Evolutionary conservation across 2,797 vertebrate genomes (phyloP), one percentile per base, ranked within the genome.

Genomic region (Harpagifer antarcticus): DNA sequence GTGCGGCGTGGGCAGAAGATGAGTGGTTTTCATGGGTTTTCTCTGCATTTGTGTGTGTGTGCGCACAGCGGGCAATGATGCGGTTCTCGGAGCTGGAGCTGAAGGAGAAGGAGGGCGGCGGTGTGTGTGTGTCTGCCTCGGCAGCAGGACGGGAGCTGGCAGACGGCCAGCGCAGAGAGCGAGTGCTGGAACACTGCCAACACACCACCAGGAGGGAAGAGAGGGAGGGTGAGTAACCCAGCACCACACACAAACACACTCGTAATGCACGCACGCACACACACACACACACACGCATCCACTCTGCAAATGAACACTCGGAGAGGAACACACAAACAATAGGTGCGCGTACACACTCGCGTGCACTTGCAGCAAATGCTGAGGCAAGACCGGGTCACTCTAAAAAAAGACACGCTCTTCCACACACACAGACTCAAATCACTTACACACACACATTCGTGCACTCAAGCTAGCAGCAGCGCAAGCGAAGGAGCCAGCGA

Each of bases 31-130:
- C 92, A 94, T 91, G 90, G 89, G 81, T 79, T 89, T 83, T 88
- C 78, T 93, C 71, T 92, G 86, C 87, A 68, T 91, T 75, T 90
- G 87, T 86, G 78, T 94, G 72, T 92, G 93, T 86, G 91, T 95
- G 94, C 93, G 95, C 95, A 86, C 96, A 99, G 98, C 97, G 98
- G 95, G 98, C 98, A 91, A 99, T 99, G 98, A 98, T 99, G 96
- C 98, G 98, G 93, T 99, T 99, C 96, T 99, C 98, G 80, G 98
- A 99, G 95, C 95, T 99, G 95, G 98, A 99, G 95, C 97, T 99
- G 96, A 99, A 98, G 95, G 97, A 98, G 92, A 97, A 96, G 95
- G 98, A 98, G 96, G 96, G 97, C 92, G 95, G 93, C 76, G 68
- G 88, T 72, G 88, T 91, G 87, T 93, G 88, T 73, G 88, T 90